Evolutionary conservation across 2,888 invertebrate genomes (phyloP).

Genomic region (Notodonta ziczac): DNA sequence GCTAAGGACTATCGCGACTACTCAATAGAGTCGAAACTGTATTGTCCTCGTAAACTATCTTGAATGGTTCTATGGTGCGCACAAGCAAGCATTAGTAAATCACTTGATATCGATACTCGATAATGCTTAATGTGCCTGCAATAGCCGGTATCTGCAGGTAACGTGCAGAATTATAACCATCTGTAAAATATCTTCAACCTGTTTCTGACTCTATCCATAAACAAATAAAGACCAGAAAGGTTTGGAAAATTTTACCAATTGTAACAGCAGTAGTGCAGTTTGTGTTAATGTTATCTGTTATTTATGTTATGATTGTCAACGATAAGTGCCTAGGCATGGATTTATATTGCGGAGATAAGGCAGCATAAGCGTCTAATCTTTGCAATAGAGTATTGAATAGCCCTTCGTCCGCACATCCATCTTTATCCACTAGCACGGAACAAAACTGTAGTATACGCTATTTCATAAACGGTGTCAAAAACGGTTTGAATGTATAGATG

Average conservation of each 20-base stretch:
- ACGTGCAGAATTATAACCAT: conserved; percentile 30
- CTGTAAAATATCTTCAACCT: conserved; percentile 20
- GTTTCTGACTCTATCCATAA: conserved; percentile 23
- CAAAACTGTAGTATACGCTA: not conserved
- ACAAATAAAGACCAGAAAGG: conserved; percentile 24
- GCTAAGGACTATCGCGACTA: conserved; percentile 28
- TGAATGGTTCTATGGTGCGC: conserved; percentile 35
- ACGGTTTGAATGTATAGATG: not conserved
- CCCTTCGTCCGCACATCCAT: not conserved
- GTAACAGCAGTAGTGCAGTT: conserved; percentile 16
- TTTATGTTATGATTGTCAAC: conserved; percentile 31
- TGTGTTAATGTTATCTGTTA: conserved; percentile 26
- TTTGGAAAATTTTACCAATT: conserved; percentile 13
- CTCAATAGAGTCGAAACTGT: conserved; percentile 43
- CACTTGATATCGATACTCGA: conserved; percentile 54
- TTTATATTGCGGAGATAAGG: conserved; percentile 11
- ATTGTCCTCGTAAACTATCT: conserved; percentile 43
- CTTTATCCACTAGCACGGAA: not conserved
- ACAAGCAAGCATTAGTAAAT: conserved; percentile 53
- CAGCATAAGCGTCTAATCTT: conserved; percentile 1
- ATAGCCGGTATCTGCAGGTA: conserved; percentile 38
- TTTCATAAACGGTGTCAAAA: not conserved
- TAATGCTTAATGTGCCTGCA: conserved; percentile 49
- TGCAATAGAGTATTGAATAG: not conserved
- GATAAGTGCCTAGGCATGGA: conserved; percentile 23